phyloP scores from a whole-genome alignment of 2,888 invertebrate genomes.

The Callimorpha dominula region DNA sequence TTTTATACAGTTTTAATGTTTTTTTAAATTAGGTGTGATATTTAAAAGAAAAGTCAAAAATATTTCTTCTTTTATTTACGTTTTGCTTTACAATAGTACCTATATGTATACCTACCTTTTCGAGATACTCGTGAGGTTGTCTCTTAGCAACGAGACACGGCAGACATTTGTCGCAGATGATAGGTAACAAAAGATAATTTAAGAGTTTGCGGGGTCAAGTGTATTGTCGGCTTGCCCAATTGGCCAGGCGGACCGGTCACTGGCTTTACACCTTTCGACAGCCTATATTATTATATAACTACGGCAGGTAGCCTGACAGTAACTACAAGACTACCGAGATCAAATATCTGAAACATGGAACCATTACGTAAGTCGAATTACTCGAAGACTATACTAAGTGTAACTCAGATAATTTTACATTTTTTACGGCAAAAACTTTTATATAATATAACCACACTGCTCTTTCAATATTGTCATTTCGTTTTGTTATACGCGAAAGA shows the following conservation, averaged over 20 bases:
- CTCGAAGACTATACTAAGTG: conserved; percentile 12
- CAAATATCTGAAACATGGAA: conserved; percentile 6
- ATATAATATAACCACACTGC: background rate
- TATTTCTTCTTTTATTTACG: background rate
- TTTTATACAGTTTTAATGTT: too few relatives aligned
- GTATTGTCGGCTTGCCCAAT: conserved; percentile 78
- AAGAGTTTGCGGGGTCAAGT: conserved; percentile 81
- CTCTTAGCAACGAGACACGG: conserved; percentile 63
- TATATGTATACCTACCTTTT: background rate
- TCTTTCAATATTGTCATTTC: background rate
- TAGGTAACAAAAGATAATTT: conserved; percentile 78
- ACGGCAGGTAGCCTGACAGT: conserved; percentile 19
- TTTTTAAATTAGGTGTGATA: too few relatives aligned
- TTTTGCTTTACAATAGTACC: background rate
- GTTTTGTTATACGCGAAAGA: conserved; percentile 2
- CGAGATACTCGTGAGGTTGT: conserved; percentile 17
- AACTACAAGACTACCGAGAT: conserved; percentile 14
- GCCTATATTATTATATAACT: conserved; percentile 38
- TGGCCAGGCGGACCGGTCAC: conserved; percentile 78
- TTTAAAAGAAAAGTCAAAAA: background rate
- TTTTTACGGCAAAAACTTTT: background rate
- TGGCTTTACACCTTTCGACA: conserved; percentile 68
- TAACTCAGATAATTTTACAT: background rate
- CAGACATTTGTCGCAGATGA: conserved; percentile 66
- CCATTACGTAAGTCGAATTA: conserved; percentile 17